Evolutionary conservation across 2,113 vertebrate species (phyloP), one percentile per base, ranked within the genome.

Genomic region (Megatriorchis doriae): DNA sequence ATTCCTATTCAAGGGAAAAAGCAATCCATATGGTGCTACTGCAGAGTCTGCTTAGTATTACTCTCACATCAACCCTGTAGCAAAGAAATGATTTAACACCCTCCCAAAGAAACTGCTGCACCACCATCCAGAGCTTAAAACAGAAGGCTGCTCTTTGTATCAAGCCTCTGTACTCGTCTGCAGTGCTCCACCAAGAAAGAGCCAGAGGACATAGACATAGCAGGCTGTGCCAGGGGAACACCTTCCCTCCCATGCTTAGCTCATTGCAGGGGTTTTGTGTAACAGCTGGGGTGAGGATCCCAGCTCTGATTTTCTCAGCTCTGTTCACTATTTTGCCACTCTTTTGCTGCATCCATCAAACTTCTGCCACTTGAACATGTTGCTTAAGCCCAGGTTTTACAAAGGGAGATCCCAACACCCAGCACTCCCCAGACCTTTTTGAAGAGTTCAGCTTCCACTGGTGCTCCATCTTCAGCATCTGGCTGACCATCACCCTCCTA

Each of bases 11-110:
- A 96, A 96, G 89, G 95, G 65, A 88, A 94, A 77, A 93, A 86
- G 73, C 91, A 92, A 93, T 87, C 94, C 95, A 87, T 40, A 50
- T 38, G 87, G 78, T 56, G 80, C 83, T 74, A 84, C 95, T 72
- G 95, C 83, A 90, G 93, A 75, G 61, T 45, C 96, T 95, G 93
- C 73, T 97, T 96, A 94, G 83, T 38, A 96, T 97, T 71, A 53
- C 52, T 72, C 71, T 97, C 92, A 85, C 96, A 94, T 73, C 83
- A 40, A 22, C 66, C 81, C 55, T 67, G 45, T 75, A 87, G 91
- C 81, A 75, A 38, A 77, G 90, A 66, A 90, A 79, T 88, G 43
- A 96, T 96, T 96, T 89, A 96, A 94, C 65, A 56, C 29, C 50
- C 84, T 94, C 50, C 65, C 73, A 82, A 84, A 85, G 81, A 86